Evolutionary conservation across 2,797 vertebrate species (phyloP), one percentile per base, ranked within the genome.

Genomic region (Poecilia gillii): DNA sequence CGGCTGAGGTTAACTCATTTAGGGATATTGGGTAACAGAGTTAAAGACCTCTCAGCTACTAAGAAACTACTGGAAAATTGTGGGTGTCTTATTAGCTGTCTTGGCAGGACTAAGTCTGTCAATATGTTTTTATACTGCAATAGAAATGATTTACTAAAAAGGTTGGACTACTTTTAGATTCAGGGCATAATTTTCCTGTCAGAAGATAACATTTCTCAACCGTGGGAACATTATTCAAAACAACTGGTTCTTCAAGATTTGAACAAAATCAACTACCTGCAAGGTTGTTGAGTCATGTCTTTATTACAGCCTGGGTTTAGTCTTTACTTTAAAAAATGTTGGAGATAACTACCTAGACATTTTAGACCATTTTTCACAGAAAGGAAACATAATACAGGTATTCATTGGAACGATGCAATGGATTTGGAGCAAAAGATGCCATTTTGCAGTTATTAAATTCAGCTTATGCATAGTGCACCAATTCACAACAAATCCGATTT

Each of bases 11-110:
- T 94, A 92, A 94, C 94, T 94, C 89, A 91, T 18, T 91, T 88
- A 80, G 88, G 91, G 93, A 94, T 95, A 95, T 94, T 94, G 91
- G 93, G 84, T 89, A 91, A 93, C 93, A 95, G 95, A 94, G 93
- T 94, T 90, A 90, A 89, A 87, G 87, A 89, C 86, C 90, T 90
- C 88, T 92, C 91, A 89, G 84, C 93, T 89, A 88, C 82, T 93
- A 85, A 80, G 84, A 87, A 84, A 78, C 76, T 72, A 76, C 90
- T 87, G 64, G 82, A 85, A 93, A 90, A 90, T 72, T 16, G 85
- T 86, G 71, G 89, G 77, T 88, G 84, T 90, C 83, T 23, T n/a
- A 83, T 86, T 89, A 94, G 93, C 87, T 92, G 88, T 83, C 83
- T 84, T 87, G 18, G 18, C 36, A 23, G 33, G 57, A 62, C 13